Evolutionary conservation across 2,888 invertebrate species (phyloP), one percentile per base, ranked within the genome.

Genomic region (Platynereis dumerilii): DNA sequence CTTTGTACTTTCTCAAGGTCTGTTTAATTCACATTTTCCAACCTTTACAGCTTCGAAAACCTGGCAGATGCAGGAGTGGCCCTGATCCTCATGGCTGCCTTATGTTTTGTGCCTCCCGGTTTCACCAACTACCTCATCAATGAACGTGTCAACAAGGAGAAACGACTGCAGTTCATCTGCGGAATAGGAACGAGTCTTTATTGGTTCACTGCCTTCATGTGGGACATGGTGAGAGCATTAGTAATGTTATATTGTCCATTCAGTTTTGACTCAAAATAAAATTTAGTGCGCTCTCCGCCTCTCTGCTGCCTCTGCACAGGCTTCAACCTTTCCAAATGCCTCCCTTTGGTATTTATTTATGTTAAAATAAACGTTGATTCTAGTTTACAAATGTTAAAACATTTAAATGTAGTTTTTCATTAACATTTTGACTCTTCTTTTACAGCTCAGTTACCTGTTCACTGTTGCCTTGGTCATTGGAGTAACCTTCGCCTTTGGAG

Each of bases 51-150:
- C 34, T 62, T 83, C 55, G 78, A 82, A 65, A 74, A 76, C 58
- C 78, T 85, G 1, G 79, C 83, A 2, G 85, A 86, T 68, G 74
- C 82, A n/a, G 86, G 85, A 15, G 80, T 86, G 22, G 79, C 85
- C 2, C 62, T 85, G 22, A 76, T 82, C 29, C 77, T 86, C 58
- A 72, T 86, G 64, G 72, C 84, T 55, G 85, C 85, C 2, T 82
- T 84, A 73, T 80, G 83, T 39, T 84, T 85, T 55, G 79, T 86
- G 22, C 84, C 84, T 0, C 80, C 82, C 20, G 80, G 80, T 12
- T 79, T 83, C 58, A 74, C 80, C 27, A 76, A 84, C 34, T 85
- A 81, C 64, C 60, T 81, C 2, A 80, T 85, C 15, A 75, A 76
- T 48, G 85, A 85, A 69, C 65, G 81, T 27, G 67, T 76, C 34